Evolutionary conservation across 2,888 invertebrate species (phyloP), one percentile per base, ranked within the genome.

Genomic region (Acronicta leporina): DNA sequence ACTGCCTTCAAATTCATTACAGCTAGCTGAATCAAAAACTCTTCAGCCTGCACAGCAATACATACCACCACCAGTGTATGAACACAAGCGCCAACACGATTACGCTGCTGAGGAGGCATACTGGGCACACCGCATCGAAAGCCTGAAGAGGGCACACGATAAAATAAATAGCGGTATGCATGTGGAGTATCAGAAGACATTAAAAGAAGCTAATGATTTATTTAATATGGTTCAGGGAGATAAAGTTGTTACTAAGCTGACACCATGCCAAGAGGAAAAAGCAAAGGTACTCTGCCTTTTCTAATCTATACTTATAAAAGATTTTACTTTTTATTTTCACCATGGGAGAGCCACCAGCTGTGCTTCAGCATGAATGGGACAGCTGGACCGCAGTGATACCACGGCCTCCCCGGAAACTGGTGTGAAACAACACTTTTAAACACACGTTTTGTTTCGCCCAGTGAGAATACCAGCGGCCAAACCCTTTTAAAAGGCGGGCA

Each of bases 261-360:
- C 92, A 55, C 94, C 94, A 54, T 94, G 94, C 74, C 92, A 94
- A 73, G 91, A 90, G 38, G 94, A 94, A 62, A 94, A 94, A 79
- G 87, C 90, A 44, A 94, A 94, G 91, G 94, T 92, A 82, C 13
- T 11, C n/a, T 38, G 5, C n/a, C 1, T 11, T 33, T 33, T 33
- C 11, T 33, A 8, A 30, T n/a, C n/a, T n/a, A n/a, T 30, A 9
- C 0, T 9, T 27, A 27, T 27, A 7, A 7, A 27, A 27, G 1
- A 1, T 1, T 5, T 27, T 3, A 20, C 20, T 20, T 20, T 20
- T 20, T 20, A n/a, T n/a, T n/a, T n/a, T n/a, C n/a, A n/a, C n/a
- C n/a, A n/a, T n/a, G n/a, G n/a, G n/a, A n/a, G n/a, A n/a, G n/a
- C n/a, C n/a, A n/a, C n/a, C n/a, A n/a, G n/a, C n/a, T n/a, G n/a